Percentiles rank a stretch among this genome's conserved stretches.
phyloP scores from a whole-genome alignment of 2,888 invertebrate genomes.

The Drosophila mimica region DNA sequence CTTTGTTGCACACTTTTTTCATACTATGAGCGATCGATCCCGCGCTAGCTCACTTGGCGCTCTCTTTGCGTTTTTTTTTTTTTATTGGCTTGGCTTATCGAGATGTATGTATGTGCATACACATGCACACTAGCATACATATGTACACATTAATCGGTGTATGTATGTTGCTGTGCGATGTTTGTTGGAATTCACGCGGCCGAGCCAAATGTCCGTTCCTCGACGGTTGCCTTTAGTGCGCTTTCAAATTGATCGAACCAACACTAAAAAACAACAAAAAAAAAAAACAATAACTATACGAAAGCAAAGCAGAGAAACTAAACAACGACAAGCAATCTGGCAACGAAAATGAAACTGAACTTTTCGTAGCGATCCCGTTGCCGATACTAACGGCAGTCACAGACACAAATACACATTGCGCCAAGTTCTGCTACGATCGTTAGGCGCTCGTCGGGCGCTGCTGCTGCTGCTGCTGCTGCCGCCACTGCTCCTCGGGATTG shows the following conservation, averaged over 20 bases:
- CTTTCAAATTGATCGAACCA: constrained; percentile 29
- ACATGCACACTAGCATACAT: constrained; percentile 1
- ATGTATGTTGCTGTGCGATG: not conserved
- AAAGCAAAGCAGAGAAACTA: constrained; percentile 24
- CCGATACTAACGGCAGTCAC: constrained; percentile 77
- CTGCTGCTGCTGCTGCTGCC: constrained; percentile 29
- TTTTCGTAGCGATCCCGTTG: constrained; percentile 79
- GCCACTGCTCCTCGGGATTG: constrained; percentile 46
- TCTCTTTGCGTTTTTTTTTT: constrained; percentile 23
- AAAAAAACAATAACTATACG: constrained; percentile 15
- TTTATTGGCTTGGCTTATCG: constrained; percentile 45
- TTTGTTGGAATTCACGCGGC: constrained; percentile 18
- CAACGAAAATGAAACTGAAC: constrained; percentile 81
- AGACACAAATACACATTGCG: constrained; percentile 49
- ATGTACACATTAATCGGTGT: not conserved
- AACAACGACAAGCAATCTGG: constrained; percentile 41
- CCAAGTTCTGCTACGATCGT: constrained; percentile 74
- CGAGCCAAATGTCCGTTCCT: constrained; percentile 54
- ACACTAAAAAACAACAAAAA: constrained; percentile 17
- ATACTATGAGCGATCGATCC: constrained; percentile 19
- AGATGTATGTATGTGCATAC: constrained; percentile 10
- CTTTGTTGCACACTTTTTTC: constrained; percentile 48
- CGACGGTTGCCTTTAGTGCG: constrained; percentile 15
- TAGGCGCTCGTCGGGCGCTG: constrained; percentile 57
- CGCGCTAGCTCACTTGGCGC: constrained; percentile 1